These are phyloP conservation scores for Hypsibius dujardini DNA, from an alignment of 1,140 invertebrate genomes.

Conservation along the genomic window DNA sequence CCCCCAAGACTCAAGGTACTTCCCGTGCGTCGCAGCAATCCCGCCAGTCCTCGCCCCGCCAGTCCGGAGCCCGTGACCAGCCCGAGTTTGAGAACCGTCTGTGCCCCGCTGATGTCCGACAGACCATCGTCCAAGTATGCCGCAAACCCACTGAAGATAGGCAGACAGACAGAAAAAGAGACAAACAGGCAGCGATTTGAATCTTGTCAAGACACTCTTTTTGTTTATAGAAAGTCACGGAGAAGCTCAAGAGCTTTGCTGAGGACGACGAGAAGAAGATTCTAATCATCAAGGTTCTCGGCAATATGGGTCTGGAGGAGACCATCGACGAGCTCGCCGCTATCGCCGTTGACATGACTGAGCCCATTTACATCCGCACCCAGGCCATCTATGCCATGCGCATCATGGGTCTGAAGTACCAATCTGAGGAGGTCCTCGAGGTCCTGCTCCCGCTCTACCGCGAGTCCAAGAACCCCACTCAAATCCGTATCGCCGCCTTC, in stretches of 20 bases:
- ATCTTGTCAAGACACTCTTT: neutral
- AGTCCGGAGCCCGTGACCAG: neutral
- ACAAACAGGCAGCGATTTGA: too few relatives aligned
- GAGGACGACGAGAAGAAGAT: slow-evolving; percentile 14
- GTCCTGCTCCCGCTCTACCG: slow-evolving; percentile 5
- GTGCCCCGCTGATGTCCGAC: neutral
- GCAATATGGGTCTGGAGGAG: slow-evolving; percentile 26
- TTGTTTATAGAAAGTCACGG: neutral
- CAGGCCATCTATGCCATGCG: slow-evolving; percentile 25
- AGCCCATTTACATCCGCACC: slow-evolving; percentile 23
- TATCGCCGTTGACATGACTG: slow-evolving; percentile 22
- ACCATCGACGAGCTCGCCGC: slow-evolving; percentile 22
- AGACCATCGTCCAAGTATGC: neutral
- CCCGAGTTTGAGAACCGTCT: neutral
- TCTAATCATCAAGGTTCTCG: slow-evolving; percentile 19
- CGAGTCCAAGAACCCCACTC: neutral
- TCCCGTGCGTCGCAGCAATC: neutral
- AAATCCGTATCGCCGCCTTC: slow-evolving; percentile 26
- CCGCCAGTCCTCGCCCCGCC: neutral
- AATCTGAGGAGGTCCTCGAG: neutral
- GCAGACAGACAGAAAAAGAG: too few relatives aligned
- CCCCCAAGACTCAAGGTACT: too few relatives aligned
- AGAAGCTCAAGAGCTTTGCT: slow-evolving; percentile 16
- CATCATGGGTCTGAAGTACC: neutral
- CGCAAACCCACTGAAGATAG: neutral